A percentile compares a stretch with the other conserved stretches of the same genome.
phyloP scores from a whole-genome alignment of 2,797 vertebrate species.

The Hoplostethus atlanticus region DNA sequence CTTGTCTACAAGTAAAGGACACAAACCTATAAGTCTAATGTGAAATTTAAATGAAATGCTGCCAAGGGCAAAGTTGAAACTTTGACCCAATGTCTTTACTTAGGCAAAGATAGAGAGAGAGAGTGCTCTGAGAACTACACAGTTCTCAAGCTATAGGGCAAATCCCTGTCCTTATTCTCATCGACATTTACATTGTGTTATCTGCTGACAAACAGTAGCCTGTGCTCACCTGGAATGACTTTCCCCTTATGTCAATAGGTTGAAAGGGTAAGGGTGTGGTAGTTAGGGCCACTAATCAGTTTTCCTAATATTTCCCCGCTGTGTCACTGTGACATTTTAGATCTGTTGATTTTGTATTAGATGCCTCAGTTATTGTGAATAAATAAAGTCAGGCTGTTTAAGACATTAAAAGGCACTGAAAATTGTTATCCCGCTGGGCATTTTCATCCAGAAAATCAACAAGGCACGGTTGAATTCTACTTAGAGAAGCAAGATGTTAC shows the following conservation, averaged over 20 bases:
- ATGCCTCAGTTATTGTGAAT: not conserved
- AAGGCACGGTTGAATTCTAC: not conserved
- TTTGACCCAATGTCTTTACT: too few relatives aligned
- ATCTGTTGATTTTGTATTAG: not conserved
- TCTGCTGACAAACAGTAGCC: too few relatives aligned
- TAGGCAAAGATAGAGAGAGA: too few relatives aligned
- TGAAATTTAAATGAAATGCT: too few relatives aligned
- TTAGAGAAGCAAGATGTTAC: not conserved
- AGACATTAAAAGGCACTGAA: not conserved
- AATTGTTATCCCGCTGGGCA: not conserved
- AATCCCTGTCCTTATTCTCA: constrained; percentile 7
- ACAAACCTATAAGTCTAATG: too few relatives aligned
- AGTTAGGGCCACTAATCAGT: not conserved
- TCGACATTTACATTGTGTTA: too few relatives aligned
- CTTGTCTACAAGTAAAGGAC: too few relatives aligned
- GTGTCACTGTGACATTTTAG: not conserved
- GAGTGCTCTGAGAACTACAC: not conserved
- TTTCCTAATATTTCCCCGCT: too few relatives aligned
- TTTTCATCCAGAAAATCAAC: not conserved
- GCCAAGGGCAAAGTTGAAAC: too few relatives aligned
- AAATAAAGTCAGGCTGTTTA: not conserved
- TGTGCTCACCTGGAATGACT: too few relatives aligned
- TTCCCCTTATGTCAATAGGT: too few relatives aligned
- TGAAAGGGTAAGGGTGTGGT: not conserved
- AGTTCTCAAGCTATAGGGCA: constrained; percentile 5